Evolutionary conservation across 1,140 invertebrate species (phyloP), one percentile per base, ranked within the genome.

Genomic region (Planococcus citri): DNA sequence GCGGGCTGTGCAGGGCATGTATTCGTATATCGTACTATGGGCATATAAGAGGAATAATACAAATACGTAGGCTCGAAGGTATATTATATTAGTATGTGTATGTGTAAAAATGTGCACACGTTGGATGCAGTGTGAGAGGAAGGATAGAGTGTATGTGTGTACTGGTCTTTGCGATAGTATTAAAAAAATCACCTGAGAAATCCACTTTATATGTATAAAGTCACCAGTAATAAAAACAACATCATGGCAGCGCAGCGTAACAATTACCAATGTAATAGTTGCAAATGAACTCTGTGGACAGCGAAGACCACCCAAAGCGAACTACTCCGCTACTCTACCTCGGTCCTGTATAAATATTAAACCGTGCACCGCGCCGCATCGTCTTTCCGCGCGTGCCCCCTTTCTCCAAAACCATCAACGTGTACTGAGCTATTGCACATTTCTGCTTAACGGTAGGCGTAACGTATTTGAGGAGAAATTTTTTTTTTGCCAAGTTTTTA

Each of bases 201-300:
- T 64, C 60, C 60, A 64, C 60, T 64, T 64, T 64, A 64, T 51
- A 33, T 33, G 29, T 33, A 33, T 58, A 64, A 64, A 64, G 60
- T 64, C 60, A 64, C 60, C 60, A 64, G 60, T 64, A 64, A 64
- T 64, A 64, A 64, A 64, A 64, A 64, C 60, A 64, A 64, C 60
- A 64, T 64, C 60, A 64, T 64, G 60, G 60, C 60, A 64, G 60
- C 60, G 60, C 60, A 64, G 60, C 60, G 60, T 64, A 64, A 64
- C 60, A 64, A 64, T 64, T 64, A 64, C 60, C 60, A 64, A 64
- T 64, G 60, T 64, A 64, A 64, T 64, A 64, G 60, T 64, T 64
- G 60, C 60, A 64, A 64, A 64, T 64, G 60, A 64, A 64, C 60
- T 64, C 60, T 22, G 60, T 64, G 60, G 60, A 64, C 60, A 64